These are phyloP conservation scores for Rhabdornis inornatus DNA, from an alignment of 2,113 vertebrate genomes.

Conservation along the genomic window DNA sequence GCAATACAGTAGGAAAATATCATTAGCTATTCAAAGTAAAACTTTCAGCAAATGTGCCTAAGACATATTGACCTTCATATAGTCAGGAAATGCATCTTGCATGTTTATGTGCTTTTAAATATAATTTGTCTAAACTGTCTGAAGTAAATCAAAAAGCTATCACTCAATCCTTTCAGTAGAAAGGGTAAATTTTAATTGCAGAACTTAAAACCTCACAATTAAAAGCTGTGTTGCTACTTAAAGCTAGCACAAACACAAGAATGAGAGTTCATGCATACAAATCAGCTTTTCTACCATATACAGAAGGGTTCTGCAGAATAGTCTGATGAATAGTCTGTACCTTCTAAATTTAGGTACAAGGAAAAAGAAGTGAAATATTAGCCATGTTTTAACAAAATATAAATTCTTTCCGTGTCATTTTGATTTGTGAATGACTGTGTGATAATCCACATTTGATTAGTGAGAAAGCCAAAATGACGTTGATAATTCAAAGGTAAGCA, in stretches of 20 bases:
- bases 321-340: conserved; percentile 23
- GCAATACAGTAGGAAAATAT: conserved; percentile 57
- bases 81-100: conserved; percentile 86
- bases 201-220: conserved; percentile 97
- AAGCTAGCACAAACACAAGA: conserved; percentile 85
- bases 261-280: conserved; percentile 82
- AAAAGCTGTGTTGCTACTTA: conserved; percentile 87
- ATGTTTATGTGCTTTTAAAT: conserved; percentile 89
- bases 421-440: conserved; percentile 48
- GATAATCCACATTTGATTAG: conserved; percentile 34
- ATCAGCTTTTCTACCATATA: conserved; percentile 74
- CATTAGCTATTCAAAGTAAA: conserved; percentile 76
- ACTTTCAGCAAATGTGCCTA: conserved; percentile 68
- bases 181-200: conserved; percentile 95
- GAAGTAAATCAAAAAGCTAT: conserved; percentile 89
- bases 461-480: neutral
- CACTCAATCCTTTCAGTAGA: conserved; percentile 86
- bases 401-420: neutral
- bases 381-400: conserved; percentile 23
- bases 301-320: conserved; percentile 57
- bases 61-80: conserved; percentile 74
- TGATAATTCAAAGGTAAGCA: conserved; percentile 30
- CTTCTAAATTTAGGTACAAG: conserved; percentile 46
- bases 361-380: conserved; percentile 18
- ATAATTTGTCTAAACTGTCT: conserved; percentile 92